Evolutionary conservation across 23 tunicate species (phyloP), one percentile per base, ranked within the genome.

Genomic region (Diplosoma virens): DNA sequence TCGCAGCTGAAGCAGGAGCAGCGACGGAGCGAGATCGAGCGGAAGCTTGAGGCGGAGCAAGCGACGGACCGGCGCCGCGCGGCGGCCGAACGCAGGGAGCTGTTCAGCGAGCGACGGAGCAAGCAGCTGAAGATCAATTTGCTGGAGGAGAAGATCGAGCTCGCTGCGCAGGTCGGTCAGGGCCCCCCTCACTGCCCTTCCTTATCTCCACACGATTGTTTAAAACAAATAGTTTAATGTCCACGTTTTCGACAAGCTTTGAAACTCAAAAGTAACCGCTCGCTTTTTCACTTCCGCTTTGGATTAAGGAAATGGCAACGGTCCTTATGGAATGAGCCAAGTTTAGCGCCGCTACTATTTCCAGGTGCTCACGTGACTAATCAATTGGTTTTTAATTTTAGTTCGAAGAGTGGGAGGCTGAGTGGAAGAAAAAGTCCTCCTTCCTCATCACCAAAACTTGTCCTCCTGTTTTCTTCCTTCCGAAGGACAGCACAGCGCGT

Each of bases 351-450:
- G 50, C 50, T 9, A 41, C 50, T 41, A 7, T 7, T 41, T 41
- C 50, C 50, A 41, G 50, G 11, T 9, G 9, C 11, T 14, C 50
- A 41, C 50, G 50, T 41, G 11, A 41, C 14, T 22, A 56, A 20
- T 4, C 20, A 20, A 4, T 4, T 4, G 14, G 11, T 41, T 9
- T 14, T 61, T 24, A 24, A 74, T 55, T 69, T 29, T 71, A 92
- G 97, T 58, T 69, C 18, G 83, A 75, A 47, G 86, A 84, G 5
- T 92, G 97, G 97, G 88, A 92, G 55, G 77, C 81, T 68, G 83
- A 92, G 46, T 92, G 97, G 97, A 66, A 58, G 67, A 59, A 63
- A 33, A 92, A 92, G 71, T 69, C 87, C 3, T 80, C 81, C 26
- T 92, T 85, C 33, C 77, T 92, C 20, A 84, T 92, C 67, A 92